A percentile compares a stretch with the other conserved stretches of the same genome.
Conservation (phyloP, 2,888 invertebrate genomes). For the Mimas tiliae region DNA sequence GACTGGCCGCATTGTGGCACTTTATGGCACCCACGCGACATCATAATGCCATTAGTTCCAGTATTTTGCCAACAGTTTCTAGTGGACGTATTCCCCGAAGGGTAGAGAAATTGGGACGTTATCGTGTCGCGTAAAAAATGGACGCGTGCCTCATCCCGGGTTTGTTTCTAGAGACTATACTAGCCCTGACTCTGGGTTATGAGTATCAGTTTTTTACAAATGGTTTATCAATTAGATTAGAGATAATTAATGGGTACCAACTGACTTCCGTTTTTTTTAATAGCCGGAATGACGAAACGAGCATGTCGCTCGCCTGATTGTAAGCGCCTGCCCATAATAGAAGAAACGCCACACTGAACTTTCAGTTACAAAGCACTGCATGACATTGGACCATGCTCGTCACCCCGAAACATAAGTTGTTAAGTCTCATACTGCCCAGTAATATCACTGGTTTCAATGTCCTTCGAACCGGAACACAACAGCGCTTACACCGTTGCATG, state of each 20-base stretch:
- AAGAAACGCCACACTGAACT: no score
- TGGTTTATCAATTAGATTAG: neutral
- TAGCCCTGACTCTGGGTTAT: neutral
- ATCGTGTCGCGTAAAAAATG: constrained; percentile 63
- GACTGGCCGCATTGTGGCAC: constrained; percentile 74
- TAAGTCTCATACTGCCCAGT: no score
- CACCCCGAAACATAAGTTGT: no score
- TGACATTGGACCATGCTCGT: no score
- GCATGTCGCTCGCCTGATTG: no score
- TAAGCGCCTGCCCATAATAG: no score
- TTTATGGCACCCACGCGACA: constrained; percentile 83
- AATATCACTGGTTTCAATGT: no score
- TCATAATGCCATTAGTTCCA: constrained; percentile 81
- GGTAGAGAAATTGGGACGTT: constrained; percentile 63
- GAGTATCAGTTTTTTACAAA: neutral
- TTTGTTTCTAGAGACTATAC: constrained; percentile 15
- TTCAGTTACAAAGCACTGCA: no score
- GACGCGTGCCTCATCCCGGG: constrained; percentile 65
- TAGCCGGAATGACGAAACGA: no score
- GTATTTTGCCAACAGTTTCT: constrained; percentile 76
- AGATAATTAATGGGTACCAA: neutral
- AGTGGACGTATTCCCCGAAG: constrained; percentile 69
- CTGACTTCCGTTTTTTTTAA: neutral
- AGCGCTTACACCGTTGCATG: no score
- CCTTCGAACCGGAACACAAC: no score